These are phyloP conservation scores for Himalopsyche anomala DNA, from an alignment of 2,888 invertebrate species.

Conservation along the genomic window DNA sequence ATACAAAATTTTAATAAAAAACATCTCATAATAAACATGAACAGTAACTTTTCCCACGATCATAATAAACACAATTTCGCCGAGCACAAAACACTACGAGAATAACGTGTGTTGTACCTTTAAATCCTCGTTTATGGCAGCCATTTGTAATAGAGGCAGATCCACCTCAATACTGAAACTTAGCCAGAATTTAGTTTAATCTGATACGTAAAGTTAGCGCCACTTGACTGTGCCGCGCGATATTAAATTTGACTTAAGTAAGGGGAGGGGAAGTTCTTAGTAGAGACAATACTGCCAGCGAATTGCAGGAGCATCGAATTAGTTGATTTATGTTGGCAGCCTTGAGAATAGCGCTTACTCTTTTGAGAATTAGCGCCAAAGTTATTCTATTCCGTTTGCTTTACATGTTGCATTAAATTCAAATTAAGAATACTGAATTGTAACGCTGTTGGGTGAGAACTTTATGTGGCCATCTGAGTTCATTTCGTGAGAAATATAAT, in stretches of 20 bases:
- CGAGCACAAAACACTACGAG: background rate
- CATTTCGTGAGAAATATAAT: too few relatives aligned
- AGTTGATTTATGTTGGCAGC: constrained; percentile 26
- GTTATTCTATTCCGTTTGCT: constrained; percentile 36
- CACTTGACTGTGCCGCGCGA: constrained; percentile 29
- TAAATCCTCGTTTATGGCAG: constrained; percentile 12
- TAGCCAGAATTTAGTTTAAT: constrained; percentile 28
- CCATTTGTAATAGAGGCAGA: constrained; percentile 10
- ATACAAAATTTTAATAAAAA: too few relatives aligned
- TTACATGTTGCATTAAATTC: constrained; percentile 22
- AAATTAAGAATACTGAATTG: too few relatives aligned
- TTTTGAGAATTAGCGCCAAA: constrained; percentile 7
- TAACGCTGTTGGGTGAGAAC: too few relatives aligned
- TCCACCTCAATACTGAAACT: constrained; percentile 39
- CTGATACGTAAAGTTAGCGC: constrained; percentile 41
- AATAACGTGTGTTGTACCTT: background rate
- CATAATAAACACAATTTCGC: too few relatives aligned
- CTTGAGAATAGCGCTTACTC: constrained; percentile 8
- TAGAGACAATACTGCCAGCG: constrained; percentile 22
- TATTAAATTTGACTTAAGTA: constrained; percentile 39
- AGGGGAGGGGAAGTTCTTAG: constrained; percentile 8
- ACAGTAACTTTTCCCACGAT: too few relatives aligned
- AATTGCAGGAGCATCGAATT: constrained; percentile 22
- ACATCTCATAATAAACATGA: too few relatives aligned
- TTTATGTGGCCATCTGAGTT: too few relatives aligned